A percentile compares a stretch with the other conserved stretches of the same genome.
phyloP scores from a whole-genome alignment of 30 jellyfish, hydroid and myxozoan genomes.

The Clytia hemisphaerica region DNA sequence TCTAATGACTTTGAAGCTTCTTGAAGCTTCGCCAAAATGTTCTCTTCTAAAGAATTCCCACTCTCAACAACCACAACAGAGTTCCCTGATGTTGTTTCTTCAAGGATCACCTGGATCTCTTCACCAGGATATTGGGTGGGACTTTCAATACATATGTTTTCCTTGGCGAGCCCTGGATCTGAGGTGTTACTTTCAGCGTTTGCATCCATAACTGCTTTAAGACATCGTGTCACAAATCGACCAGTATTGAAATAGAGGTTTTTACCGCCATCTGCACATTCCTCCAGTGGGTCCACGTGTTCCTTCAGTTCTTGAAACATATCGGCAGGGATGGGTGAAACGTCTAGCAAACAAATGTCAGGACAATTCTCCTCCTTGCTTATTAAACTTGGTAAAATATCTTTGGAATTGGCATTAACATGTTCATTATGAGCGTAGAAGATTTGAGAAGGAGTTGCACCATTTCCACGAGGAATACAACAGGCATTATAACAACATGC shows the following conservation, averaged over 20 bases:
- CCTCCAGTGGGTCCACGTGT: conserved; percentile 29
- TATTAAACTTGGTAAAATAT: conserved; percentile 10
- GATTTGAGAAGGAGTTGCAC: conserved; percentile 36
- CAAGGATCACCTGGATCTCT: too few relatives aligned
- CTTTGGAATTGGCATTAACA: neutral
- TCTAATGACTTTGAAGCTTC: too few relatives aligned
- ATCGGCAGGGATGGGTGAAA: conserved; percentile 13
- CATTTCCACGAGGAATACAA: conserved; percentile 29
- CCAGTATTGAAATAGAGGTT: conserved; percentile 20
- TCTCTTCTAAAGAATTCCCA: too few relatives aligned
- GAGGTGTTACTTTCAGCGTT: too few relatives aligned
- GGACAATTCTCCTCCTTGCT: neutral
- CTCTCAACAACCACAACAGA: too few relatives aligned
- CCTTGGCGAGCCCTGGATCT: too few relatives aligned
- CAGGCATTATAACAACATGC: conserved; percentile 11
- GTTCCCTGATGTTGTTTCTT: too few relatives aligned
- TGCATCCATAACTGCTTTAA: neutral
- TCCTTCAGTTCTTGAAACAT: conserved; percentile 13
- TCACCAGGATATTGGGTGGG: too few relatives aligned
- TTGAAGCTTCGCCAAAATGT: too few relatives aligned
- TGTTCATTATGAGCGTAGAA: conserved; percentile 34
- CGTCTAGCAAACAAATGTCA: neutral
- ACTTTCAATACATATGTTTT: too few relatives aligned
- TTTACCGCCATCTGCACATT: conserved; percentile 20
- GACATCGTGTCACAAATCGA: conserved; percentile 17